phyloP scores from a whole-genome alignment of 1,140 invertebrate species.

The Diorhabda elongata region DNA sequence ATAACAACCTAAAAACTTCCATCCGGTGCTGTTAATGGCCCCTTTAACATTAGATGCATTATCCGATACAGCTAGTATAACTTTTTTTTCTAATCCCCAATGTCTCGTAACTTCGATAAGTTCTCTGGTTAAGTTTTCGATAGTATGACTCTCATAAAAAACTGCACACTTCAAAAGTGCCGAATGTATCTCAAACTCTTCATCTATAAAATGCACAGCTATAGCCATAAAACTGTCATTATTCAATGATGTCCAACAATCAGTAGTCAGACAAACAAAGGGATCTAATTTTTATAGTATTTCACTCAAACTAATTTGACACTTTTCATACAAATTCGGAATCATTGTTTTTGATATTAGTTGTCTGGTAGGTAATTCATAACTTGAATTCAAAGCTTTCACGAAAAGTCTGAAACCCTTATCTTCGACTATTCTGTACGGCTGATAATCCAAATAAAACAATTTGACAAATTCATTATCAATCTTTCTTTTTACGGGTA shows the following conservation, averaged over 20 bases:
- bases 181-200: constrained; percentile 25
- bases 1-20: constrained; percentile 27
- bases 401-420: constrained; percentile 34
- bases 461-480: too few species aligned
- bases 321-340: constrained; percentile 23
- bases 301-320: constrained; percentile 13
- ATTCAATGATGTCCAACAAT: constrained; percentile 41
- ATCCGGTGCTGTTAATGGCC: constrained; percentile 27
- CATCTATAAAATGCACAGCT: constrained; percentile 38
- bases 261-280: constrained; percentile 36
- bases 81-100: constrained; percentile 31
- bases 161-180: constrained; percentile 26
- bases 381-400: constrained; percentile 34
- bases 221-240: constrained; percentile 38
- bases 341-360: constrained; percentile 26
- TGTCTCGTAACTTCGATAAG: constrained; percentile 9
- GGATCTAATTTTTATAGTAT: constrained; percentile 6
- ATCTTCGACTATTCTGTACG: constrained; percentile 38
- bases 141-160: not conserved
- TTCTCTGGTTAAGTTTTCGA: too few species aligned
- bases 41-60: constrained; percentile 40
- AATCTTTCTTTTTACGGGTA: too few species aligned
- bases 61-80: constrained; percentile 35
- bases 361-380: constrained; percentile 35
- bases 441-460: constrained; percentile 33